Conservation (phyloP, 2,113 vertebrate species). For the Pygoscelis antarcticus region DNA sequence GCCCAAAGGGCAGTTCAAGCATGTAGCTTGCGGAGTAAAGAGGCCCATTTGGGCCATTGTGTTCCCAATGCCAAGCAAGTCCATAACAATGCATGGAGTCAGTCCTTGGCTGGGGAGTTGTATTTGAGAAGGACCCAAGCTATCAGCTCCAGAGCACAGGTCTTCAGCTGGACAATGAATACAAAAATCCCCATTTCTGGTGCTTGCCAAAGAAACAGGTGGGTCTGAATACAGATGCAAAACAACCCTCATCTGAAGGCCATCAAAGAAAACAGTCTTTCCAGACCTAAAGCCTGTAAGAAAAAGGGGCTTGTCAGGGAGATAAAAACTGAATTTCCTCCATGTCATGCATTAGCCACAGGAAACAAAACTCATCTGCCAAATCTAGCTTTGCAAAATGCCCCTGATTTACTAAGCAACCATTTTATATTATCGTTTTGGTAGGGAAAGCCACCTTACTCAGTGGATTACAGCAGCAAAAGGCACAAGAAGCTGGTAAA, state of each 20-base stretch:
- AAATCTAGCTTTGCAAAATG: background rate
- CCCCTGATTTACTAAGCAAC: background rate
- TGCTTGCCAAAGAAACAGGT: background rate
- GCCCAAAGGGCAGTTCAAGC: background rate
- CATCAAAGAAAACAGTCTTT: background rate
- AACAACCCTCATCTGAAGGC: background rate
- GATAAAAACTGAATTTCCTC: background rate
- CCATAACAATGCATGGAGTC: background rate
- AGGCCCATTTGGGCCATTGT: background rate
- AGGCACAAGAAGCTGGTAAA: background rate
- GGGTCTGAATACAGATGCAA: conserved; percentile 23
- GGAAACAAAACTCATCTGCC: background rate
- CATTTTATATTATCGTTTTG: accelerated
- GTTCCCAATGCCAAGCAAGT: background rate
- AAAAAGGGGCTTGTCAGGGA: background rate
- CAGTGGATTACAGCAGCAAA: background rate
- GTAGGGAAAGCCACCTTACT: background rate
- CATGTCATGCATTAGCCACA: accelerated
- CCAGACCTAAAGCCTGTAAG: background rate
- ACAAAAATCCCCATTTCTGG: background rate
- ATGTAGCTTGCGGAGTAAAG: background rate
- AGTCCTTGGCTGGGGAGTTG: background rate
- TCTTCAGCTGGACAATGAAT: background rate
- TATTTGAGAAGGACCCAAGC: background rate
- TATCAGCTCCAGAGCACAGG: background rate